These are phyloP conservation scores for Drosophila sordidula DNA, from an alignment of 2,888 invertebrate genomes.

Conservation along the genomic window DNA sequence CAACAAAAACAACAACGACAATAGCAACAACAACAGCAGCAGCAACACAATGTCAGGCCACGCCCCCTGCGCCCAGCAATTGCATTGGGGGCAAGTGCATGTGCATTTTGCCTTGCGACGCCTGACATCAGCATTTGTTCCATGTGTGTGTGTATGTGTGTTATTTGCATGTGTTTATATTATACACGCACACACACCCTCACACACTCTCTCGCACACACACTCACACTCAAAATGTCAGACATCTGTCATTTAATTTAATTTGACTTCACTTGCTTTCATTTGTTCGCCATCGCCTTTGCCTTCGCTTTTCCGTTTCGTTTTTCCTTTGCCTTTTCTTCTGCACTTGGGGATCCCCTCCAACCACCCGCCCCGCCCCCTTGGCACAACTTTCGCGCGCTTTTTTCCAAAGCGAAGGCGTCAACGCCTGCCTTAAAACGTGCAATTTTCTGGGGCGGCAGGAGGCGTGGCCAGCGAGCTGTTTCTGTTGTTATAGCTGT, in stretches of 20 bases:
- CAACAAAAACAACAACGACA: conserved; percentile 32
- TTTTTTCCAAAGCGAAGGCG: conserved; percentile 60
- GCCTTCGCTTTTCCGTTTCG: conserved; percentile 1
- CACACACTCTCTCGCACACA: conserved; percentile 19
- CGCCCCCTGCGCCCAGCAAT: conserved; percentile 24
- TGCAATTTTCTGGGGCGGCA: conserved; percentile 63
- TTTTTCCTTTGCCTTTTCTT: conserved; percentile 25
- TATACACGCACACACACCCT: conserved; percentile 22
- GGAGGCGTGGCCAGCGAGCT: conserved; percentile 40
- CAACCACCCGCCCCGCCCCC: not conserved
- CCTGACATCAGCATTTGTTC: conserved; percentile 36
- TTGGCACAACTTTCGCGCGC: not conserved
- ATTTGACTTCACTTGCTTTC: conserved; percentile 80
- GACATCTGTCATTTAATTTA: conserved; percentile 82
- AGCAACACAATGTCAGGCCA: conserved; percentile 36
- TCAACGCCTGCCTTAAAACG: conserved; percentile 66
- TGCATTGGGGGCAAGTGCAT: conserved; percentile 48
- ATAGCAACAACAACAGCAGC: conserved; percentile 19
- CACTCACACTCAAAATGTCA: conserved; percentile 71
- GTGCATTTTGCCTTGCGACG: conserved; percentile 47
- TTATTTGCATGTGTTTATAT: conserved; percentile 63
- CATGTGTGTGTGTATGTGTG: conserved; percentile 20
- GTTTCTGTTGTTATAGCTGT: conserved; percentile 52
- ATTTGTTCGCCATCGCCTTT: conserved; percentile 58
- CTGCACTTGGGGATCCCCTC: conserved; percentile 3